phyloP scores from a whole-genome alignment of 2,797 vertebrate species.

The Scyliorhinus canicula region DNA sequence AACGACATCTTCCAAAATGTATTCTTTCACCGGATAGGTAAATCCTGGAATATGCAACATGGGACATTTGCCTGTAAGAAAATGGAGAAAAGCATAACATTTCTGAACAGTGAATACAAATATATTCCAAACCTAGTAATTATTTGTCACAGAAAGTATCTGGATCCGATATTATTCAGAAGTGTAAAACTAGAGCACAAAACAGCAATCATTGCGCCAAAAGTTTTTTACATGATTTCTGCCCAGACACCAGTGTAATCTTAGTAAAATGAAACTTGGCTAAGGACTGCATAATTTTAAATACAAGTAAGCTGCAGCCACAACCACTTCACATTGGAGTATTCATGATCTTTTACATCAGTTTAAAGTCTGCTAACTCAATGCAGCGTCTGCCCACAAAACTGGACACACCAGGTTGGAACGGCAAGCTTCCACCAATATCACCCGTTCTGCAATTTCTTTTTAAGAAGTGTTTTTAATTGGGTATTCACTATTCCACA shows the following conservation, averaged over 20 bases:
- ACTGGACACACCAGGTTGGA: neutral
- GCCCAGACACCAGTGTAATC: neutral
- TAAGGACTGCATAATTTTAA: neutral
- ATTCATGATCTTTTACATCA: neutral
- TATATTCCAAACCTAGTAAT: neutral
- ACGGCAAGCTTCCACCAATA: neutral
- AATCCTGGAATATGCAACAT: slow-evolving; percentile 95
- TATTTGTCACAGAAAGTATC: neutral
- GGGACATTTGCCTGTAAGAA: slow-evolving; percentile 71
- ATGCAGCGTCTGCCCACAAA: neutral
- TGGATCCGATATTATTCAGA: neutral
- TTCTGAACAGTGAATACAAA: neutral
- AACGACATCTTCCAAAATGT: slow-evolving; percentile 84
- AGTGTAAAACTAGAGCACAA: neutral
- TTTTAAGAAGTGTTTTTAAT: too few relatives aligned
- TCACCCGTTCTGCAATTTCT: neutral
- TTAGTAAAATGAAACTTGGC: neutral
- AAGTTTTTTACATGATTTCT: neutral
- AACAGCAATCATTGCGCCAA: too few relatives aligned
- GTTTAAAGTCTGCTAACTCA: neutral
- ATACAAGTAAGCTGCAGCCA: neutral
- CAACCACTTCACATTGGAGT: neutral
- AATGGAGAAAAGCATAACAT: slow-evolving; percentile 27
- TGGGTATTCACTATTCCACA: too few relatives aligned
- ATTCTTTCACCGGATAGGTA: slow-evolving; percentile 87